Evolutionary conservation across 1,140 invertebrate genomes (phyloP), one percentile per base, ranked within the genome.

Genomic region (Eriocheir sinensis): DNA sequence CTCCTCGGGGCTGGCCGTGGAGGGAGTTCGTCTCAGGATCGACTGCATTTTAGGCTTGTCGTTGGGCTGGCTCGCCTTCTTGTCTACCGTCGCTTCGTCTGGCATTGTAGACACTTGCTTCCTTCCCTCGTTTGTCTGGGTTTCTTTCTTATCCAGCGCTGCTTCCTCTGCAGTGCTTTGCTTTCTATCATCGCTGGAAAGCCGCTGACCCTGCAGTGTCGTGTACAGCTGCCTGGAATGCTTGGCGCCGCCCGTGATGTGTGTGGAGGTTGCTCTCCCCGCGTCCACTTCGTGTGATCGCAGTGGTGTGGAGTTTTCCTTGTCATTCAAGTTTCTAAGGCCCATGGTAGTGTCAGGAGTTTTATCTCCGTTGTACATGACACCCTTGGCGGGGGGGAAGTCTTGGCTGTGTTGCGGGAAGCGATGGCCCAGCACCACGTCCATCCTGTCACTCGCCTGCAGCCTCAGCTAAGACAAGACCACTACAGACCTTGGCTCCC

Each of bases 371-470:
- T 93, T 89, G 30, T 89, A 79, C 17, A 89, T 53, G n/a, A 89
- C 60, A n/a, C 60, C 34, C 41, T 72, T 93, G 27, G 89, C 93
- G 38, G 80, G 53, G 15, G 92, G 92, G 60, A 88, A 30, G 44
- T 83, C 60, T 6, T 32, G n/a, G 53, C 34, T 27, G 15, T 15
- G 34, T 12, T 48, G 86, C 9, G 93, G 93, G 36, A 93, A 93
- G 86, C 93, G 89, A 15, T 72, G 93, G n/a, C 93, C 93, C 93
- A 93, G 89, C 36, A 93, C 86, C 36, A 93, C 93, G 21, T n/a
- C n/a, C n/a, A n/a, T n/a, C n/a, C n/a, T n/a, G n/a, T n/a, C n/a
- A n/a, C n/a, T n/a, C n/a, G n/a, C n/a, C n/a, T n/a, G n/a, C n/a
- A n/a, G n/a, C n/a, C n/a, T n/a, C n/a, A n/a, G n/a, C n/a, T n/a